Evolutionary conservation across 2,113 vertebrate species (phyloP), one percentile per base, ranked within the genome.

Genomic region (Sorex araneus): DNA sequence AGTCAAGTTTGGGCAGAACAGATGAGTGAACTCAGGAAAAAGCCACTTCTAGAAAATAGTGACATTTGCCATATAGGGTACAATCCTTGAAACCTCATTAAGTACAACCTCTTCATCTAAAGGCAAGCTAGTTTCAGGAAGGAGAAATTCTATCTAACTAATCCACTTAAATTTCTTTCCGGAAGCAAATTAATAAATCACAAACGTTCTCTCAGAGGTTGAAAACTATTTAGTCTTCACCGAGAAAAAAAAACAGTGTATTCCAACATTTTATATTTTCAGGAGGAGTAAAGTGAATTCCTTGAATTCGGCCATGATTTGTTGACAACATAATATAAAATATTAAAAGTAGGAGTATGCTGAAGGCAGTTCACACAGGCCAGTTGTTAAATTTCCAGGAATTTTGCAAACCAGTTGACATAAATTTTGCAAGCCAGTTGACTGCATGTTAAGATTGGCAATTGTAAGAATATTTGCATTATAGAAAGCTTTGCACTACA

Each of bases 101-200:
- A 69, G 28, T 12, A 13, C 50, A 70, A 13, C 36, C 2, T 70
- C 80, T 80, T 80, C n/a, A 23, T 88, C 36, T 16, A 92, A 79
- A 85, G 25, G 34, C 80, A 54, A 71, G n/a, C 45, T 34, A 23
- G 32, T 66, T 76, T 89, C 66, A 16, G 69, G 63, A 63, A 90
- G 63, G 11, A n/a, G 32, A 95, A 93, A 82, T 82, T 94, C 87
- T 80, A 9, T 36, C 19, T 81, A 69, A 77, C 54, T 57, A 86
- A 76, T 79, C 75, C 60, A 84, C 21, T 95, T 85, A 63, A 63
- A 80, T 88, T 92, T 94, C 82, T 94, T 95, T 71, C 75, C 23
- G 15, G 83, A 93, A 92, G 32, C 82, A 79, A 95, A 88, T 83
- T 71, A 92, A 73, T 88, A 94, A 86, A 70, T 92, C 87, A 87